Conservation (phyloP, 1,140 invertebrate species). For the Drosophila tani region DNA sequence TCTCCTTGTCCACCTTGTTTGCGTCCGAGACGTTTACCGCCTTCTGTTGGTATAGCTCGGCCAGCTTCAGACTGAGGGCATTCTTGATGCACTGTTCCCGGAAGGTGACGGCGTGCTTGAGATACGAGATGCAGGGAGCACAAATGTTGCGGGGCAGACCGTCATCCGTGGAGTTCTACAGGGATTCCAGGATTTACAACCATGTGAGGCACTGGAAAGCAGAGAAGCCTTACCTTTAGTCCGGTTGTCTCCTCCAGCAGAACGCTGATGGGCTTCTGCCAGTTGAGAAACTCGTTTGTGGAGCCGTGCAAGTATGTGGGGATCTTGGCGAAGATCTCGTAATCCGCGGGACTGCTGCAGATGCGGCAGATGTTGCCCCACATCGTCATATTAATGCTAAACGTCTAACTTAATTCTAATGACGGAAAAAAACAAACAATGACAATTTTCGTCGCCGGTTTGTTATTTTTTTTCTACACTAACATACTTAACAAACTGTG, state of each 20-base stretch:
- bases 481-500: neutral
- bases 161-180: constrained; percentile 70
- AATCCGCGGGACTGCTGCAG: constrained; percentile 79
- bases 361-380: constrained; percentile 81
- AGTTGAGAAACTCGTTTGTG: constrained; percentile 78
- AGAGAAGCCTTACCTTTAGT: constrained; percentile 54
- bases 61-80: constrained; percentile 70
- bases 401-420: constrained; percentile 33
- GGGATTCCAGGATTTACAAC: neutral
- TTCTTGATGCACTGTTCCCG: constrained; percentile 79
- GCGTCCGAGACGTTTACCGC: constrained; percentile 26
- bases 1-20: constrained; percentile 60
- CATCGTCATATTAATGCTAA: constrained; percentile 56
- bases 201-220: no score
- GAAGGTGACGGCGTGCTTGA: constrained; percentile 82
- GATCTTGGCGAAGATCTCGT: constrained; percentile 80
- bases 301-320: constrained; percentile 78
- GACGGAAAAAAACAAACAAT: constrained; percentile 17
- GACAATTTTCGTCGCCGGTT: constrained; percentile 12
- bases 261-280: constrained; percentile 77
- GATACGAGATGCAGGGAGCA: constrained; percentile 79
- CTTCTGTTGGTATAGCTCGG: constrained; percentile 63
- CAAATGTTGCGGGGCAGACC: constrained; percentile 72
- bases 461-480: neutral
- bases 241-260: constrained; percentile 79